Evolutionary conservation across 2,113 vertebrate species (phyloP).

Genomic region (Lanius ludovicianus): DNA sequence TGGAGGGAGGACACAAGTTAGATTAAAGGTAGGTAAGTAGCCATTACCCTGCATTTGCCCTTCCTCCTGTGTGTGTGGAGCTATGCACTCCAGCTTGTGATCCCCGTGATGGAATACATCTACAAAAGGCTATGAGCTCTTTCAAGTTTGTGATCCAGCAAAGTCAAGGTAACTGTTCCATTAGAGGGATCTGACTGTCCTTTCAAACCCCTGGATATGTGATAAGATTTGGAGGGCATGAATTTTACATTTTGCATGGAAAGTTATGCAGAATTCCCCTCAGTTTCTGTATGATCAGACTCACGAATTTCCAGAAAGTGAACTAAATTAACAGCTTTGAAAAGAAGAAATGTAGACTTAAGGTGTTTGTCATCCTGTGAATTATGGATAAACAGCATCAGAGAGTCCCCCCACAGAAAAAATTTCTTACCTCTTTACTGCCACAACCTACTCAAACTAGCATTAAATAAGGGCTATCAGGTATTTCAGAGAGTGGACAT

Average conservation of each 20-base stretch:
- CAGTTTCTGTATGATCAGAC: background rate
- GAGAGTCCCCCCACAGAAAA: background rate
- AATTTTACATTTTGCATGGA: background rate
- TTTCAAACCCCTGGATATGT: background rate
- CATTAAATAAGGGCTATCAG: background rate
- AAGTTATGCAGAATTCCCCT: background rate
- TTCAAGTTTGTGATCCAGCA: background rate
- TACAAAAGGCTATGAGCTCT: background rate
- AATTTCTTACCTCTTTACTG: background rate
- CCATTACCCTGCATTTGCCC: accelerated
- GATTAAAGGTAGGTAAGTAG: background rate
- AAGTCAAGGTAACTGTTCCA: background rate
- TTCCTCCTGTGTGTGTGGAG: background rate
- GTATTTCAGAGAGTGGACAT: background rate
- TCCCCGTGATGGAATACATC: background rate
- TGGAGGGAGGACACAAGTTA: background rate
- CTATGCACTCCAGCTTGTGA: background rate
- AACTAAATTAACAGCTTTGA: background rate
- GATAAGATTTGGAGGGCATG: background rate
- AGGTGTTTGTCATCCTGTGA: background rate
- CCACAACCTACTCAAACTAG: background rate
- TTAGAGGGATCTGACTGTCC: background rate
- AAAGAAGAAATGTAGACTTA: background rate
- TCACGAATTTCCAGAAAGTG: background rate
- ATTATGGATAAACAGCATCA: background rate